Base-by-base conservation (phyloP, 2,888 invertebrate genomes). In the Germaria angustata region DNA sequence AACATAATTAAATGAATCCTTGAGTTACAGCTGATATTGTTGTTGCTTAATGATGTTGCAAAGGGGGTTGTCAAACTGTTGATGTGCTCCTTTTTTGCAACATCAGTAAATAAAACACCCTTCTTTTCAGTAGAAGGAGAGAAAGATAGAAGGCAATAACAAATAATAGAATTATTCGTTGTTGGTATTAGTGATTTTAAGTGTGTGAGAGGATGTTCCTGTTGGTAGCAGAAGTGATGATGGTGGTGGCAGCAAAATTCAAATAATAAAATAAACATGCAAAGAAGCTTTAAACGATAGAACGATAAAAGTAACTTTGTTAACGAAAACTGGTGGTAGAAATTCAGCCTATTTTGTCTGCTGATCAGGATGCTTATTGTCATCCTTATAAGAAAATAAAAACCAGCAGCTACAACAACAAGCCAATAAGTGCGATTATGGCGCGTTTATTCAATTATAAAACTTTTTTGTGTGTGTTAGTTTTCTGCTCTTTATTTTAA, bases 381-480 rank as follows among this genome's bases (percentile, higher is more conserved):
- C 36, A 53, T 66, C 34, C 61, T 36, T 55, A n/a, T n/a, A 75
- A 53, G 39, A 28, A 69, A 81, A 66, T 28, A 20, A 55, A 49
- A 32, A 24, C 22, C 39, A 73, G 15, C 61, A 55, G 78, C 15
- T 55, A 17, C 71, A 71, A 81, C 51, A 57, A 49, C 72, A 73
- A 49, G 65, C 65, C 69, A 57, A 79, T 49, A 68, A 76, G 36
- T 61, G 1, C 77, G 87, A 85, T 87, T 88, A 87, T 87, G 87
- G 85, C 84, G 88, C 85, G 89, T 88, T 89, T 88, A 89, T 89
- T 88, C 89, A 89, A 89, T 89, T 89, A 89, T 69, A 77, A 28
- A 71, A 82, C 57, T 75, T 73, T 49, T 28, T 53, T 73, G 53
- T 57, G 53, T 28, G 3, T 28, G 20, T 72, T 71, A 36, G 36